Evolutionary conservation across 2,888 invertebrate species (phyloP).

Genomic region (Drosophila multiciliata): DNA sequence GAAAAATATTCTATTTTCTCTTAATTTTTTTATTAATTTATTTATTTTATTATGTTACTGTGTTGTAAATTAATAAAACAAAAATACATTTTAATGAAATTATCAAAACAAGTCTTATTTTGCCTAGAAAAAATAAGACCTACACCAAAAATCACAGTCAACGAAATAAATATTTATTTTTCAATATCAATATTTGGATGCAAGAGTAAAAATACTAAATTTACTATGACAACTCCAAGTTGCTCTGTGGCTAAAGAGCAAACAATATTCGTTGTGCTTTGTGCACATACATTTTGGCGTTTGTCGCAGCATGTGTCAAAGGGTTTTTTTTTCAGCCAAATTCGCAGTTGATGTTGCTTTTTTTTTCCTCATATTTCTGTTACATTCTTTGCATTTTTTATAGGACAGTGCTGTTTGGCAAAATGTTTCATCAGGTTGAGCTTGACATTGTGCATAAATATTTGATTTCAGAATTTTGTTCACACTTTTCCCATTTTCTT

Average conservation of each 20-base stretch:
- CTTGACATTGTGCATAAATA: conserved; percentile 57
- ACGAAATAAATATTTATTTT: not conserved
- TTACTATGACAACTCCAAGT: not conserved
- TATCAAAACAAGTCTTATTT: not conserved
- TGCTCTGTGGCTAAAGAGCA: conserved; percentile 15
- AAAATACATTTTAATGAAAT: not conserved
- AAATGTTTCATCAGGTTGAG: conserved; percentile 42
- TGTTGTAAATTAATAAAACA: not conserved
- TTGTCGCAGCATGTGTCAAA: conserved; percentile 53
- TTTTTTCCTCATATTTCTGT: conserved; percentile 19
- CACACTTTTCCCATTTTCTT: conserved; percentile 25
- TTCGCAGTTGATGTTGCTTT: conserved; percentile 40
- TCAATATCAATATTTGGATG: not conserved
- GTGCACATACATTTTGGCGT: conserved; percentile 13
- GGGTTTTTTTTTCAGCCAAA: conserved; percentile 35
- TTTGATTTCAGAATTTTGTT: conserved; percentile 55
- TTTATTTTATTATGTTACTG: not conserved
- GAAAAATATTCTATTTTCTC: not conserved
- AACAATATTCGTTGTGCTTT: conserved; percentile 12
- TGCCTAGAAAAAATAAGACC: not conserved
- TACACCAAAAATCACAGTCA: not conserved
- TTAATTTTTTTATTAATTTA: not conserved
- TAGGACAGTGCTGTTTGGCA: conserved; percentile 33
- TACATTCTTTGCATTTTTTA: conserved; percentile 58
- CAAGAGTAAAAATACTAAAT: not conserved